Evolutionary conservation across 2,797 vertebrate genomes (phyloP), one percentile per base, ranked within the genome.

Genomic region (Centroberyx gerrardi): DNA sequence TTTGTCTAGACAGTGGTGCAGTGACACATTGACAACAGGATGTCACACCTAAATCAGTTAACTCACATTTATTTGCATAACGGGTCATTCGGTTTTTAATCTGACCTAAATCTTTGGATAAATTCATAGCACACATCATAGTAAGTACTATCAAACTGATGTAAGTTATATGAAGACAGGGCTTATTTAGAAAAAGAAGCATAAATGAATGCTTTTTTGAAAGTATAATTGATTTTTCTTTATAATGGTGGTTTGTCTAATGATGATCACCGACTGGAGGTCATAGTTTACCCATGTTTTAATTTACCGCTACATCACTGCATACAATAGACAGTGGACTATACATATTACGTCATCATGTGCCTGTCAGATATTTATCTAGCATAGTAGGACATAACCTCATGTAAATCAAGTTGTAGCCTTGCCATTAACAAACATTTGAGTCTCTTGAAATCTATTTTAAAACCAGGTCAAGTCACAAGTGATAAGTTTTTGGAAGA

Each of bases 331-430:
- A 67, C 82, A 87, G 44, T 89, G 76, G 60, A 63, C 62, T 53
- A 28, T 44, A 29, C 53, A 61, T 40, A 68, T 81, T 76, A 42
- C 36, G 68, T 77, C 69, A 54, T 78, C 46, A 65, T 72, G 56
- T 44, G 29, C 54, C 73, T 72, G 55, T 62, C 51, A 52, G 56
- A 80, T 82, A 62, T 90, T 89, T 79, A 86, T 84, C 81, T 65
- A 29, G 54, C 63, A 49, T 40, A 70, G 54, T 68, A 61, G 70
- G 62, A 28, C 68, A 71, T 33, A 62, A 29, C 58, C 77, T 72
- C 15, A 38, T 3, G 48, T 44, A n/a, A 76, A 38, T 48, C 71
- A 53, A 9, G 13, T 71, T 38, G 59, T 59, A 40, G 63, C 29
- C 13, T 22, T n/a, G 9, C 49, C 31, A 2, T 44, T 12, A 44